Conservation (phyloP, 2,888 invertebrate genomes). For the Acanthosepion esculentum region DNA sequence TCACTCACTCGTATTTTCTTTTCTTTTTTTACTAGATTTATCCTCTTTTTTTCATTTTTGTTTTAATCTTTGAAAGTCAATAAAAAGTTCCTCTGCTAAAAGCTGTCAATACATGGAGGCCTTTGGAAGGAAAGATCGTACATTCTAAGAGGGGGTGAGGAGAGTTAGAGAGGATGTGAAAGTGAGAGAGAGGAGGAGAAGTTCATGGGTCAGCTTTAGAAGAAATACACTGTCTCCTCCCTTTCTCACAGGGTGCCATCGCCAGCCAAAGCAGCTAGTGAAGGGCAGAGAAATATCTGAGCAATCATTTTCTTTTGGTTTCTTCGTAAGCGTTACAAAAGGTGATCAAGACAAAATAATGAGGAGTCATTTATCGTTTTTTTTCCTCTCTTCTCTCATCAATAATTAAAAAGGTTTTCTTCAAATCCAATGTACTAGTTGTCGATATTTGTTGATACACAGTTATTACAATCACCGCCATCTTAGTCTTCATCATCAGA, state of each 20-base stretch:
- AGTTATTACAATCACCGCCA: background rate
- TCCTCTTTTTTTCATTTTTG: background rate
- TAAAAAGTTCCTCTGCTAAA: conserved; percentile 12
- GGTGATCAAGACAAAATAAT: background rate
- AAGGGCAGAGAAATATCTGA: background rate
- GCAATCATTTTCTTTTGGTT: background rate
- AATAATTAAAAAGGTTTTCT: background rate
- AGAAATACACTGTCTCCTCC: background rate
- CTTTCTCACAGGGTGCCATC: background rate
- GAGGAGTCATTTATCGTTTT: background rate
- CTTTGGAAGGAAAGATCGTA: background rate
- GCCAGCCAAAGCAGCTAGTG: background rate
- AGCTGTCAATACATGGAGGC: background rate
- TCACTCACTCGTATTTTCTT: background rate
- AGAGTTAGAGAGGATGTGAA: background rate
- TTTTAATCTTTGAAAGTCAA: background rate
- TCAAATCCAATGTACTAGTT: background rate
- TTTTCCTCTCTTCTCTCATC: background rate
- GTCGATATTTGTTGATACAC: background rate
- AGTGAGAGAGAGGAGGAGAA: background rate
- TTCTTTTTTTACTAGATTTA: background rate
- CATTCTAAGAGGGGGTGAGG: background rate
- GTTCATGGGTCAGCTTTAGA: background rate
- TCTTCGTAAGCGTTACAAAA: background rate
- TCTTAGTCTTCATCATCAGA: background rate